Evolutionary conservation across 2,888 invertebrate species (phyloP), one percentile per base, ranked within the genome.

Genomic region (Parthenolecanium corni): DNA sequence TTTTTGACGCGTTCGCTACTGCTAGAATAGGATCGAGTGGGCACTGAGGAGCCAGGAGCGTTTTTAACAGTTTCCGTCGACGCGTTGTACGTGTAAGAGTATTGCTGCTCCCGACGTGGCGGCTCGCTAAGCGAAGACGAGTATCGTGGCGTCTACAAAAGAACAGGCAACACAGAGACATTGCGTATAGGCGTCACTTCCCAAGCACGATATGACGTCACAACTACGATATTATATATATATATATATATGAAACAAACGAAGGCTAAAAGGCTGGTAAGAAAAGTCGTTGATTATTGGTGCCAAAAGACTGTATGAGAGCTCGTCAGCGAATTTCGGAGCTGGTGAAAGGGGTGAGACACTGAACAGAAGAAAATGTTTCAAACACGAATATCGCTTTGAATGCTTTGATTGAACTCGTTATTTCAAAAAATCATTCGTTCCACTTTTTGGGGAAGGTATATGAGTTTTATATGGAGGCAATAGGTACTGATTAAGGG

Each of bases 51-150:
- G 31, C 5, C 9, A 66, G 77, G 76, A 69, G 73, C 75, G 66
- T 73, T 70, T 70, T 77, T 73, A 69, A 77, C 76, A 74, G 78
- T 74, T 72, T 80, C 77, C 69, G 79, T 77, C 69, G 74, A 74
- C 74, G 84, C 82, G 74, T 80, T 77, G 79, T 88, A 88, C 69
- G 86, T 83, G 79, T 88, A 89, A 70, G 86, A 86, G 80, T 89
- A 89, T 78, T 87, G 86, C 78, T 86, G 81, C 75, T 88, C 86
- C 73, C 82, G 80, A 65, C 81, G 79, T 70, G 80, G 79, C 72
- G 79, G 76, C 71, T 83, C 31, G 31, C 31, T 31, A 31, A 4
- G 4, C 4, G 88, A 88, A 31, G 5, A 6, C 4, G 88, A 88
- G 80, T 87, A 85, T 76, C 89, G 85, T 72, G 89, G 87, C 78